Conservation (phyloP, 2,888 invertebrate species). For the Pheosia tremula region DNA sequence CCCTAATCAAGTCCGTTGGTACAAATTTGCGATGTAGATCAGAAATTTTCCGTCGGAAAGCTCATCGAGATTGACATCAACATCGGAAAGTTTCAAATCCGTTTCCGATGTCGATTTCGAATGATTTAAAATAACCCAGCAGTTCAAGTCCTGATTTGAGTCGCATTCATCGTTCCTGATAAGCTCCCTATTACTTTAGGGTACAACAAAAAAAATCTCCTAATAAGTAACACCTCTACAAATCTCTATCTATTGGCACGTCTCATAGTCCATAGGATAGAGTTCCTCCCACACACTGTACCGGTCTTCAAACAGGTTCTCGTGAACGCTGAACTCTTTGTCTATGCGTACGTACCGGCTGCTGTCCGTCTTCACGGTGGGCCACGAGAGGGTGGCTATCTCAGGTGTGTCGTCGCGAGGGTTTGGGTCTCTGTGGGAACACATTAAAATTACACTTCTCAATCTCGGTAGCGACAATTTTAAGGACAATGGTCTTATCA, state of each 20-base stretch:
- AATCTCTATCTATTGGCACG: conserved; percentile 9
- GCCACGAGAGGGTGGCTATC: conserved; percentile 45
- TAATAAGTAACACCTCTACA: not conserved
- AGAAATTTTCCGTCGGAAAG: too few relatives aligned
- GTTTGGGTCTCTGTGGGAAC: conserved; percentile 50
- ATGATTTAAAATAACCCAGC: too few relatives aligned
- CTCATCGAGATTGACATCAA: too few relatives aligned
- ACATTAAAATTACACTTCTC: not conserved
- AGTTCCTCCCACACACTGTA: conserved; percentile 57
- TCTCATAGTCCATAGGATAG: conserved; percentile 39
- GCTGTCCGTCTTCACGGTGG: conserved; percentile 34
- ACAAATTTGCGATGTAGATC: too few relatives aligned
- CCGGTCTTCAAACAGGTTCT: conserved; percentile 49
- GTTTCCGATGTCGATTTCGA: too few relatives aligned
- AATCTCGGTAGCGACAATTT: too few relatives aligned
- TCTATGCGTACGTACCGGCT: conserved; percentile 50
- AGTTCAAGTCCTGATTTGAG: too few relatives aligned
- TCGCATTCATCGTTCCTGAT: too few relatives aligned
- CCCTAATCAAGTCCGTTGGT: too few relatives aligned
- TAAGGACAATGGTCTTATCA: too few relatives aligned
- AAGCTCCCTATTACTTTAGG: too few relatives aligned
- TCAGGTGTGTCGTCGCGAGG: conserved; percentile 35
- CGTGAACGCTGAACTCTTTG: conserved; percentile 30
- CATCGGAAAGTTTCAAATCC: too few relatives aligned
- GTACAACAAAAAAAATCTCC: not conserved